A percentile compares a stretch with the other conserved stretches of the same genome.
phyloP scores from a whole-genome alignment of 2,113 vertebrate genomes.

The Cathartes aura region DNA sequence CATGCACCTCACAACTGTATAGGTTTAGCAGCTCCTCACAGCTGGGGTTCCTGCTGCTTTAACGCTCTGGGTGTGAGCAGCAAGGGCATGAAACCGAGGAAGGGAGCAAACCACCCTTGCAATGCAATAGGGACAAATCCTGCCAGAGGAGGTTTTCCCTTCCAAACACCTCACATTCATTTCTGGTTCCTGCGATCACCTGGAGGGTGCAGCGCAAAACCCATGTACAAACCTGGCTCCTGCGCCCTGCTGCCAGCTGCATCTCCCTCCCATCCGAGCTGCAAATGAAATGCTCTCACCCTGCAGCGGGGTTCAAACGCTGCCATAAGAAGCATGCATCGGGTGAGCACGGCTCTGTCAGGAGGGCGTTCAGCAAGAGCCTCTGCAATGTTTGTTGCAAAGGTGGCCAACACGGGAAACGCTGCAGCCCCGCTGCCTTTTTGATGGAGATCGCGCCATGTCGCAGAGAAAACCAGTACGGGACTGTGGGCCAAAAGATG shows the following conservation, averaged over 20 bases:
- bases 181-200: accelerated
- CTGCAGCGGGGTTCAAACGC: neutral
- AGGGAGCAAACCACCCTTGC: neutral
- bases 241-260: neutral
- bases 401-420: neutral
- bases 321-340: accelerated
- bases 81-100: neutral
- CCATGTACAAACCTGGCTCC: neutral
- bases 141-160: neutral
- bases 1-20: accelerated
- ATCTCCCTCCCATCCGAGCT: neutral
- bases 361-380: neutral
- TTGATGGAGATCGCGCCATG: accelerated
- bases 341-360: accelerated
- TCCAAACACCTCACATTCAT: neutral
- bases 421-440: neutral
- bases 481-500: neutral
- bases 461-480: neutral
- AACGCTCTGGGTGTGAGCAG: neutral
- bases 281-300: neutral
- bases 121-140: neutral
- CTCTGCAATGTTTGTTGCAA: neutral
- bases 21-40: neutral
- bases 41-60: neutral
- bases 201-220: neutral